Conservation (phyloP, 2,888 invertebrate genomes). For the Glyphotaelius pellucidus region DNA sequence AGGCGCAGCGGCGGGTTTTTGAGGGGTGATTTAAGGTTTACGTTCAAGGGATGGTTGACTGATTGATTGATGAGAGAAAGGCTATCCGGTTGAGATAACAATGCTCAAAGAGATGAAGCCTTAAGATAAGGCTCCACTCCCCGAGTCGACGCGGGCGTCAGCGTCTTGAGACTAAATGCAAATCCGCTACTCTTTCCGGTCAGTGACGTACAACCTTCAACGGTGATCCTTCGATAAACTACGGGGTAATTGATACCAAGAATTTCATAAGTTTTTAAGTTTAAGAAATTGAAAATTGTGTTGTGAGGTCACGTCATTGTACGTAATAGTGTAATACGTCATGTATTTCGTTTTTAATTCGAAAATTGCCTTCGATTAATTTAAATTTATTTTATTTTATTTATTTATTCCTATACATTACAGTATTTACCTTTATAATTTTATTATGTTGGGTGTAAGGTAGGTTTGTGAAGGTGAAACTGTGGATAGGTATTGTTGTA, state of each 20-base stretch:
- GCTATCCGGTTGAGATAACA: constrained; percentile 60
- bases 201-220: background rate
- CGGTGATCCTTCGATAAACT: background rate
- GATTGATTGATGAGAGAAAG: constrained; percentile 65
- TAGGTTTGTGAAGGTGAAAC: no score
- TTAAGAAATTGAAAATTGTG: background rate
- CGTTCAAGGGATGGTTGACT: constrained; percentile 44
- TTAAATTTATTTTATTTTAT: no score
- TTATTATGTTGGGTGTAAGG: no score
- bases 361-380: background rate
- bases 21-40: constrained; percentile 22
- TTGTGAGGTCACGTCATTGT: background rate
- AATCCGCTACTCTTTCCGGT: constrained; percentile 2
- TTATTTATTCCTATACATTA: no score
- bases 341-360: background rate
- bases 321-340: background rate
- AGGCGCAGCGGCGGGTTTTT: background rate
- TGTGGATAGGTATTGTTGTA: no score
- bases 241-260: background rate
- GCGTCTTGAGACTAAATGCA: constrained; percentile 16
- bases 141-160: background rate
- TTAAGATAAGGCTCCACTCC: constrained; percentile 49
- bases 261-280: background rate
- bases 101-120: constrained; percentile 53
- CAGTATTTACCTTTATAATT: no score